These are phyloP conservation scores for Melipona quadrifasciata DNA, from an alignment of 1,140 invertebrate species.

Conservation along the genomic window DNA sequence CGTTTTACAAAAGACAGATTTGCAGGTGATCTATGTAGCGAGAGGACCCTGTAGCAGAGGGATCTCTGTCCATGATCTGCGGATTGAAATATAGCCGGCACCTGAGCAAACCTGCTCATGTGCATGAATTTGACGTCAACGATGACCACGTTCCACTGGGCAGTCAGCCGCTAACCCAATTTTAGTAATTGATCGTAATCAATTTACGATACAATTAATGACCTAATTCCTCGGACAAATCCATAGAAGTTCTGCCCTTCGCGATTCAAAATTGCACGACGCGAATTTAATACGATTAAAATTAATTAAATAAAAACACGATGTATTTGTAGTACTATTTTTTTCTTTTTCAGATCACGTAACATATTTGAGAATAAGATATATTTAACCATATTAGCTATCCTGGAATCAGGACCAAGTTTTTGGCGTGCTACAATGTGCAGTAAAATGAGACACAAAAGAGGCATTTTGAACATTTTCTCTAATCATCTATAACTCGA, in stretches of 20 bases:
- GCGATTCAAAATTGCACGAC: background rate
- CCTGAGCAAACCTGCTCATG: conserved; percentile 11
- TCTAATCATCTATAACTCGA: too few relatives aligned
- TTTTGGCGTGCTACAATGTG: too few relatives aligned
- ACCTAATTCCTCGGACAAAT: background rate
- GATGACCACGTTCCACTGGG: conserved; percentile 71
- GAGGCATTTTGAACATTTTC: too few relatives aligned
- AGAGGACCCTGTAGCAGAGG: background rate
- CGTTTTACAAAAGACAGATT: background rate
- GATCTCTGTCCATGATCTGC: background rate
- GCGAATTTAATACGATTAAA: background rate
- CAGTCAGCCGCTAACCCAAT: conserved; percentile 70
- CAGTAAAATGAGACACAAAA: too few relatives aligned
- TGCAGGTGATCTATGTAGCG: background rate
- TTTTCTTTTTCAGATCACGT: too few relatives aligned
- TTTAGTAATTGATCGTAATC: conserved; percentile 68
- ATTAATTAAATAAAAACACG: background rate
- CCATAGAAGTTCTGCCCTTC: background rate
- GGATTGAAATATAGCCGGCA: conserved; percentile 42
- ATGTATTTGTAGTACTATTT: too few relatives aligned
- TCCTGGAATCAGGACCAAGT: too few relatives aligned
- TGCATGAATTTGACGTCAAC: conserved; percentile 66
- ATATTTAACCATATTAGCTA: too few relatives aligned
- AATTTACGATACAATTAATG: conserved; percentile 46
- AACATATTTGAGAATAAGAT: too few relatives aligned